Evolutionary conservation across 2,113 vertebrate species (phyloP).

Genomic region (Thamnaconus septentrionalis): DNA sequence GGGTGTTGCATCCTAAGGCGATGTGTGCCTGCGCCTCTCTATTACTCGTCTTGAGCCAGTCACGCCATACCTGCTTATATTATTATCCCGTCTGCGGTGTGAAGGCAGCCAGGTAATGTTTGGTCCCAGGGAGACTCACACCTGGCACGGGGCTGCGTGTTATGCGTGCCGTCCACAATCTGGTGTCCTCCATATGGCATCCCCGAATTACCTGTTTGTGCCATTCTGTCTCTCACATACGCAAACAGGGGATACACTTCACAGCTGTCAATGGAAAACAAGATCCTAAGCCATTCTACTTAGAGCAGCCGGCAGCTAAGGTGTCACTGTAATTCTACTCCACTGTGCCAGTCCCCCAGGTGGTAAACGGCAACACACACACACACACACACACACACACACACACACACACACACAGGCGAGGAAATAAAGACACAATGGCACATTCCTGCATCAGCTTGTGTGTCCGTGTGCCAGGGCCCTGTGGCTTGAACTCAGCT

Average conservation of each 20-base stretch:
- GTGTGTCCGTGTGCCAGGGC: background rate
- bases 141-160: constrained; percentile 22
- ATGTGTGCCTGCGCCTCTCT: too few relatives aligned
- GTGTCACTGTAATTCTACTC: constrained; percentile 65
- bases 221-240: background rate
- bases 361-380: constrained; percentile 38
- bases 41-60: too few relatives aligned
- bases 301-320: constrained; percentile 46
- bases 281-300: constrained; percentile 44
- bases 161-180: constrained; percentile 35
- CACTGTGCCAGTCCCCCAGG: constrained; percentile 44
- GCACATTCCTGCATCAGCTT: constrained; percentile 24
- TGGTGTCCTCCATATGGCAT: constrained; percentile 14
- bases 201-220: constrained; percentile 8
- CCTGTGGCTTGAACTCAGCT: background rate
- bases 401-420: too few relatives aligned
- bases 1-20: background rate
- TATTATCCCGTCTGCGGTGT: background rate
- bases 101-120: background rate
- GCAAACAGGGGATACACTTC: constrained; percentile 1
- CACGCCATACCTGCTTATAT: background rate
- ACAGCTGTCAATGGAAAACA: constrained; percentile 40
- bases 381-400: too few relatives aligned
- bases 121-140: constrained; percentile 12
- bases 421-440: constrained; percentile 28